Conservation (phyloP, 2,113 vertebrate genomes). For the Gulo gulo region DNA sequence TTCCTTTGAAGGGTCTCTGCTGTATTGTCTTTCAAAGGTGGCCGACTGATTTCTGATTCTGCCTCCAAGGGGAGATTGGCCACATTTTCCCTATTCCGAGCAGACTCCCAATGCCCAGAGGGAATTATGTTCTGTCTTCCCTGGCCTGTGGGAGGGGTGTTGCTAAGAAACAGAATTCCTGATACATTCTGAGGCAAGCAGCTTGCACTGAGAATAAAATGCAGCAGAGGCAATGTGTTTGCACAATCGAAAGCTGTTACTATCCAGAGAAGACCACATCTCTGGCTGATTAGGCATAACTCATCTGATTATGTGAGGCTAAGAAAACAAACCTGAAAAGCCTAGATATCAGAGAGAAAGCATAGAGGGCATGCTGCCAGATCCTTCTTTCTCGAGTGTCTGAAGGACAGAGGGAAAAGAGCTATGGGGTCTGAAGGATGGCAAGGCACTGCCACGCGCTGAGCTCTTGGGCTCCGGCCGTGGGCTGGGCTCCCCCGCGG, state of each 20-base stretch:
- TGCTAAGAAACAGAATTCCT: constrained; percentile 82
- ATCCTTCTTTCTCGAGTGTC: neutral
- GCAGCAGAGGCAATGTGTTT: constrained; percentile 16
- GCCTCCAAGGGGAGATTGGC: constrained; percentile 39
- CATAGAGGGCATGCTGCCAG: too few relatives aligned
- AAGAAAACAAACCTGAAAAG: constrained; percentile 19
- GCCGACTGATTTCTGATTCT: constrained; percentile 51
- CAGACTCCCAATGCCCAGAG: constrained; percentile 67
- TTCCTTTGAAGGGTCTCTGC: neutral
- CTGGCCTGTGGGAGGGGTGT: constrained; percentile 78
- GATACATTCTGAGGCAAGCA: constrained; percentile 63
- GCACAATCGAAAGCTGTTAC: neutral
- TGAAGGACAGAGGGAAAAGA: neutral
- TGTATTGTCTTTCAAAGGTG: constrained; percentile 34
- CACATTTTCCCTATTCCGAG: constrained; percentile 51
- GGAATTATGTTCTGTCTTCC: constrained; percentile 73
- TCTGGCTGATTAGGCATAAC: neutral
- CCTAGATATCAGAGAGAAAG: neutral
- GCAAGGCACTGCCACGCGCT: neutral
- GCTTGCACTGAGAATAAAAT: constrained; percentile 59
- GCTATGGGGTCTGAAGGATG: neutral
- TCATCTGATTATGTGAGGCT: neutral
- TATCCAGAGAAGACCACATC: neutral
- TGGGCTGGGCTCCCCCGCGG: accelerated
- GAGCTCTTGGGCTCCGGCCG: accelerated